These are phyloP conservation scores for Callimorpha dominula DNA, from an alignment of 2,888 invertebrate genomes.

Conservation along the genomic window DNA sequence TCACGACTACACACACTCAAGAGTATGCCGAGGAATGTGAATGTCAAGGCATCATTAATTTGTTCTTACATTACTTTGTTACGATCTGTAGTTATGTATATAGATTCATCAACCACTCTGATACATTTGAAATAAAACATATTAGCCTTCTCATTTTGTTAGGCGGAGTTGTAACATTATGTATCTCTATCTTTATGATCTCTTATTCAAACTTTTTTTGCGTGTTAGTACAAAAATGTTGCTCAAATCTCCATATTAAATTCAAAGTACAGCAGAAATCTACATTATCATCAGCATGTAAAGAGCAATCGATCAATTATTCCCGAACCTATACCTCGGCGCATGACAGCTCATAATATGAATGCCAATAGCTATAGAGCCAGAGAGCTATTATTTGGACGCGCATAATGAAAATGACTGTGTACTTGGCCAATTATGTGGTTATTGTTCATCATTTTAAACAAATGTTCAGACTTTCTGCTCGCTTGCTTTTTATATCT, in stretches of 20 bases:
- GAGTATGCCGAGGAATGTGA: neutral
- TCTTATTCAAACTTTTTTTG: neutral
- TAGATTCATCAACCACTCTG: neutral
- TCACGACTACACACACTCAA: neutral
- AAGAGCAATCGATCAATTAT: slow-evolving; percentile 47
- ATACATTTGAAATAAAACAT: no score
- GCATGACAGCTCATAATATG: slow-evolving; percentile 43
- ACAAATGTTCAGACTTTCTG: slow-evolving; percentile 44
- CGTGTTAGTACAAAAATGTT: no score
- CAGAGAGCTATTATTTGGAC: slow-evolving; percentile 42
- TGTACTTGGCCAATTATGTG: slow-evolving; percentile 44
- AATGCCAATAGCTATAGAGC: slow-evolving; percentile 27
- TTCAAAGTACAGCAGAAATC: neutral
- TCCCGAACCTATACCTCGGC: slow-evolving; percentile 35
- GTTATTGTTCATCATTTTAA: slow-evolving; percentile 37
- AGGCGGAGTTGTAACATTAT: neutral
- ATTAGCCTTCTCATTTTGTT: neutral
- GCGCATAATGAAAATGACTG: slow-evolving; percentile 52
- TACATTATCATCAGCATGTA: slow-evolving; percentile 17
- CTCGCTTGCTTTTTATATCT: neutral
- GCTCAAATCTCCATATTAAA: neutral
- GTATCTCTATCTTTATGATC: neutral
- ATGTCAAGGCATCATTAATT: neutral
- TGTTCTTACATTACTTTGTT: no score
- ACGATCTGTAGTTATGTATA: neutral